A percentile compares a stretch with the other conserved stretches of the same genome.
phyloP scores from a whole-genome alignment of 2,113 vertebrate species.

The Coregonus clupeaformis region DNA sequence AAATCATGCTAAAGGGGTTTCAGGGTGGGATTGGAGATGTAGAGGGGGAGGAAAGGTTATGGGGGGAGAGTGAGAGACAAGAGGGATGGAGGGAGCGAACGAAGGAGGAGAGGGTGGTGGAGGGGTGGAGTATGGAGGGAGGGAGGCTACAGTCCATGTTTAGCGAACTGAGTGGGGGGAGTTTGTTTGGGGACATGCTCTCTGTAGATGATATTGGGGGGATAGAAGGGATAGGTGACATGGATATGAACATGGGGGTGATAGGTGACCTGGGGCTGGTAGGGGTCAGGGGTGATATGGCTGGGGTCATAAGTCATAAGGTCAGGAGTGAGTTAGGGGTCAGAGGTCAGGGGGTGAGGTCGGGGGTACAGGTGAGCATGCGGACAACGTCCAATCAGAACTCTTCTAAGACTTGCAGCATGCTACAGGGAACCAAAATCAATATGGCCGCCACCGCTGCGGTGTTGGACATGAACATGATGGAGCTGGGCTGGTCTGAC shows the following conservation, averaged over 20 bases:
- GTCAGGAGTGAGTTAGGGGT: conserved; percentile 55
- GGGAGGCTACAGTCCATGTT: conserved; percentile 64
- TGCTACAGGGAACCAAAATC: conserved; percentile 92
- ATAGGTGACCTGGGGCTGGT: conserved; percentile 49
- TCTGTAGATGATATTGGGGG: conserved; percentile 74
- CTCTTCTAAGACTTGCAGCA: conserved; percentile 94
- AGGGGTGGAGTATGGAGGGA: conserved; percentile 56
- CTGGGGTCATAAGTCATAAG: conserved; percentile 50
- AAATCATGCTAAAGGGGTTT: conserved; percentile 66
- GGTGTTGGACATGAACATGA: conserved; percentile 82
- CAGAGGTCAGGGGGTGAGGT: conserved; percentile 81
- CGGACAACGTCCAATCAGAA: conserved; percentile 90
- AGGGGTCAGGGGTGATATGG: conserved; percentile 44
- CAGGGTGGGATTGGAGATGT: conserved; percentile 61
- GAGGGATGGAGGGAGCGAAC: conserved; percentile 41
- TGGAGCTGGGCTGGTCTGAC: conserved; percentile 91
- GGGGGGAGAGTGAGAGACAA: conserved; percentile 42
- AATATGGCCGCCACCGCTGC: conserved; percentile 76
- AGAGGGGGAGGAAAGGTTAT: conserved; percentile 56
- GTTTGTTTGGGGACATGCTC: conserved; percentile 87
- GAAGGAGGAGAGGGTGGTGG: conserved; percentile 60
- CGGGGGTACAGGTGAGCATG: conserved; percentile 98
- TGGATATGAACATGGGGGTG: conserved; percentile 57
- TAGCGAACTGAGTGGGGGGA: conserved; percentile 63
- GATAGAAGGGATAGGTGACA: conserved; percentile 55